Conservation (phyloP, 2,888 invertebrate genomes). For the Myathropa florea region DNA sequence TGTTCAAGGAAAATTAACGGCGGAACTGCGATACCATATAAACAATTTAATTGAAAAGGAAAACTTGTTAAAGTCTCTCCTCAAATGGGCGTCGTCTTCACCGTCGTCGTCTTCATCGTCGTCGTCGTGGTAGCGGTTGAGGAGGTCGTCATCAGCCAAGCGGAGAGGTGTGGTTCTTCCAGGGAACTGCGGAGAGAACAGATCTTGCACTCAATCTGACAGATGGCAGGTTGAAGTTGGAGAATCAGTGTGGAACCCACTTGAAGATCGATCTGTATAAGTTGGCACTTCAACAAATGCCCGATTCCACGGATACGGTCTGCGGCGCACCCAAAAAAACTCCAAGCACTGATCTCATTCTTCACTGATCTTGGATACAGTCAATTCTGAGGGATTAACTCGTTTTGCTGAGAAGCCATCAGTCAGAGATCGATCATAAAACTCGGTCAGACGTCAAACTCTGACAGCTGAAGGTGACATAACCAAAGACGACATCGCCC, state of each 20-base stretch:
- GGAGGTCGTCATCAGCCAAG: not conserved
- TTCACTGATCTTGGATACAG: slow-evolving; percentile 29
- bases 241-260: slow-evolving; percentile 35
- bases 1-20: slow-evolving; percentile 46
- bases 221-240: slow-evolving; percentile 40
- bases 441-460: slow-evolving; percentile 64
- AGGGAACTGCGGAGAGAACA: not conserved
- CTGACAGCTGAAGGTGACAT: slow-evolving; percentile 58
- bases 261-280: slow-evolving; percentile 62
- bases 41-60: slow-evolving; percentile 28
- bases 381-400: slow-evolving; percentile 8
- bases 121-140: not conserved
- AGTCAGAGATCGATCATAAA: slow-evolving; percentile 58
- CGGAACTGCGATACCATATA: slow-evolving; percentile 29
- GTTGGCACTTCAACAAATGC: slow-evolving; percentile 54
- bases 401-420: slow-evolving; percentile 40
- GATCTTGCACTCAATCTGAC: slow-evolving; percentile 31
- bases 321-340: slow-evolving; percentile 31
- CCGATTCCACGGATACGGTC: not conserved
- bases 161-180: slow-evolving; percentile 32
- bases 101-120: not conserved
- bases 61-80: slow-evolving; percentile 17
- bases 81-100: slow-evolving; percentile 11
- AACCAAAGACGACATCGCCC: slow-evolving; percentile 58
- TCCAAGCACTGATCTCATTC: not conserved